Percentiles rank a stretch among this genome's conserved stretches.
Evolutionary conservation across 2,797 vertebrate genomes (phyloP).

Genomic region (Cirrhinus mrigala): DNA sequence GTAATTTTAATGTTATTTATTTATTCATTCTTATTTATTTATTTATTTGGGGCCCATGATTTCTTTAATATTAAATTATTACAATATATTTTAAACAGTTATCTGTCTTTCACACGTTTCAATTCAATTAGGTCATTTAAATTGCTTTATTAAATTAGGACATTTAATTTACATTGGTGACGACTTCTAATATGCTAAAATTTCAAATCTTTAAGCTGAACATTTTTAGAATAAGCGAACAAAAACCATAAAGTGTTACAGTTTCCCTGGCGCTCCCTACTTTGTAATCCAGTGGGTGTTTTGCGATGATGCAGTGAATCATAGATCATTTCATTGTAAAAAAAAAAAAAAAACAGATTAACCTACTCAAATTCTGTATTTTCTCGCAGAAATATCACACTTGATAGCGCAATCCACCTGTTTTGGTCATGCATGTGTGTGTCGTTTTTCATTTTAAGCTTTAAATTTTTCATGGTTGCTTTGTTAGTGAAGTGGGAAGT

Average conservation of each 20-base stretch:
- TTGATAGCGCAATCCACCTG: slow-evolving; percentile 42
- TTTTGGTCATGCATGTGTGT: slow-evolving; percentile 54
- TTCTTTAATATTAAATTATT: too few relatives aligned
- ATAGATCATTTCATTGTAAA: slow-evolving; percentile 20
- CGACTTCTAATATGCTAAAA: background rate
- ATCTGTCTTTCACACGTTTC: too few relatives aligned
- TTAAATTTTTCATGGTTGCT: slow-evolving; percentile 62
- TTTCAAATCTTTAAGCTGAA: background rate
- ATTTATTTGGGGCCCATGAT: too few relatives aligned
- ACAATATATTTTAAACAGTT: too few relatives aligned
- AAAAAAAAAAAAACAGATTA: slow-evolving; percentile 5
- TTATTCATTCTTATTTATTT: too few relatives aligned
- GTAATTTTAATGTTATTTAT: too few relatives aligned
- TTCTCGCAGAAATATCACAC: slow-evolving; percentile 7
- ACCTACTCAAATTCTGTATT: slow-evolving; percentile 51
- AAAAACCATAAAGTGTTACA: background rate
- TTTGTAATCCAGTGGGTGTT: slow-evolving; percentile 52
- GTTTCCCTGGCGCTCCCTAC: slow-evolving; percentile 27
- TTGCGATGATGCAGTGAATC: slow-evolving; percentile 26
- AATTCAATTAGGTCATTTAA: background rate
- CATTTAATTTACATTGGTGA: too few relatives aligned
- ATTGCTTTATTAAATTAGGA: background rate
- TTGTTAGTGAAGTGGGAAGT: slow-evolving; percentile 65
- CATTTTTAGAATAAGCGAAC: background rate
- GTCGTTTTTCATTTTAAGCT: slow-evolving; percentile 51